Base-by-base conservation (phyloP, 2,113 vertebrate species). In the Gavialis gangeticus region DNA sequence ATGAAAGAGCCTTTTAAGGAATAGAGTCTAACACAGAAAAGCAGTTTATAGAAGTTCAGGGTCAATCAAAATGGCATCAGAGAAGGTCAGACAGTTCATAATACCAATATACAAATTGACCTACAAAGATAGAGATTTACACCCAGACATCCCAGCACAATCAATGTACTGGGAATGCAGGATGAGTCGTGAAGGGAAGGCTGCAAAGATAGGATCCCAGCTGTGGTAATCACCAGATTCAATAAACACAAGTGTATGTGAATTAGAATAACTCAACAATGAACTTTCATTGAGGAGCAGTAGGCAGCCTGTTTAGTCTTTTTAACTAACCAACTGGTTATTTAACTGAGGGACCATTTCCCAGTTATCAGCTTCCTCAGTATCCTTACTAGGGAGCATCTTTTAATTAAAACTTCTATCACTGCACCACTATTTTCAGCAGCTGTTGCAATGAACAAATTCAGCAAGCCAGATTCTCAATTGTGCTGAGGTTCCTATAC, bases 391-490 rank as follows among this genome's bases (percentile, higher is more conserved):
- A 46, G 46, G 46, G 46, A 46, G 46, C 46, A 46, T 46, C 46
- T 46, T 46, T 46, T 46, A 46, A 46, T 46, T 37, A 25, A 46
- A 46, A 46, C 46, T 46, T 46, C 46, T 46, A 46, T 46, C 46
- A 46, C 46, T 46, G 46, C 46, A 67, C 60, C 63, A 30, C 69
- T 11, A 64, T 92, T 94, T 91, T 75, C 83, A 54, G 28, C 85
- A 14, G 19, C n/a, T 91, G 24, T 57, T 90, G 57, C 85, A 54
- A 62, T 87, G 34, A 67, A 95, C 76, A 2, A 59, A 46, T 67
- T 54, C 64, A 81, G 91, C 67, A 82, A 62, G 77, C 46, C 9
- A 67, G 89, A 87, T 89, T 88, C n/a, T 86, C 79, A 87, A 81
- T 73, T 15, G 24, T 34, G 14, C 22, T 46, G 46, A 24, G 21